Conservation (phyloP, 2,113 vertebrate genomes). For the Pitta sordida region DNA sequence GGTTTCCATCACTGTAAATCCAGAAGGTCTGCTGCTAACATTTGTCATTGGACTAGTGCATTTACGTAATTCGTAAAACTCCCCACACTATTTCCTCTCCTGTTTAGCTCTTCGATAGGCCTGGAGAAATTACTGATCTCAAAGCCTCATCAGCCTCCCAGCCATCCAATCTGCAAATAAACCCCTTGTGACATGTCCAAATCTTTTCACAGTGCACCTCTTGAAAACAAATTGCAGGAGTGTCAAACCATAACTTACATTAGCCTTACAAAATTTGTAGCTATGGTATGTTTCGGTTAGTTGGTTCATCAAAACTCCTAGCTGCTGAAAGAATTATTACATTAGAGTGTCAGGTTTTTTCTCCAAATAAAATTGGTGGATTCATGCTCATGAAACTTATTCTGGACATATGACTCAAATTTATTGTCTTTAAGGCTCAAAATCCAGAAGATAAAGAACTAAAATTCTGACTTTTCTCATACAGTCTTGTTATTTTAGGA, state of each 20-base stretch:
- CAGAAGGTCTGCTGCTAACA: accelerated
- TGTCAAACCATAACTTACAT: background rate
- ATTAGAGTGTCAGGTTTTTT: background rate
- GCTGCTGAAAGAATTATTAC: background rate
- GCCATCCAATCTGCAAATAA: background rate
- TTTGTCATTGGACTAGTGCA: background rate
- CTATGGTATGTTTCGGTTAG: background rate
- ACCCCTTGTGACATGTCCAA: background rate
- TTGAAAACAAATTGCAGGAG: background rate
- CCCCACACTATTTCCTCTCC: background rate
- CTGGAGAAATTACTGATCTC: background rate
- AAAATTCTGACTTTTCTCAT: background rate
- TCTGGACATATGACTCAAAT: background rate
- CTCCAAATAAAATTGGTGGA: background rate
- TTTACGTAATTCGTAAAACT: background rate
- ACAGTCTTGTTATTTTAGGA: background rate
- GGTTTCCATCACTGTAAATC: background rate
- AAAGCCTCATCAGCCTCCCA: background rate
- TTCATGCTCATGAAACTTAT: background rate
- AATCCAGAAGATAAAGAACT: background rate
- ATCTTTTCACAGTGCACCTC: background rate
- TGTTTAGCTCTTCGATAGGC: background rate
- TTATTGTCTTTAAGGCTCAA: background rate
- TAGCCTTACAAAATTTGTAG: background rate
- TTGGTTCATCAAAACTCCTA: background rate